These are phyloP conservation scores for Lypha dubia DNA, from an alignment of 2,888 invertebrate genomes.

Conservation along the genomic window DNA sequence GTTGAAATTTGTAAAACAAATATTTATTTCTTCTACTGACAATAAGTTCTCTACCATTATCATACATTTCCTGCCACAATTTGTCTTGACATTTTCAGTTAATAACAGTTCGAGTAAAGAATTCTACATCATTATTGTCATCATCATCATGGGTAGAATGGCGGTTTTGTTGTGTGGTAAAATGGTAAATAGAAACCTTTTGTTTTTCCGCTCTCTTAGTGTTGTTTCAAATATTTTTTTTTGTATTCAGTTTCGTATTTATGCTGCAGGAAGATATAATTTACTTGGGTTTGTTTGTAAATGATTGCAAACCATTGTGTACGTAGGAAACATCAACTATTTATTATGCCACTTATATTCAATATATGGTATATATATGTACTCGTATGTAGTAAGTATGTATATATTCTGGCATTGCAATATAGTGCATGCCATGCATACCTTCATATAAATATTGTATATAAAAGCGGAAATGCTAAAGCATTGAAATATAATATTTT, in stretches of 20 bases:
- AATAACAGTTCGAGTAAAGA: conserved; percentile 3
- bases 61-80: conserved; percentile 24
- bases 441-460: neutral
- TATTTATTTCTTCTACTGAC: neutral
- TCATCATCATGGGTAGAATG: neutral
- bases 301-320: conserved; percentile 14
- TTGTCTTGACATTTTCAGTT: conserved; percentile 27
- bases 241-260: neutral
- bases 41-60: neutral
- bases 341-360: conserved; percentile 64
- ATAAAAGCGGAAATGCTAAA: conserved; percentile 1
- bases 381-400: no score
- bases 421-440: neutral
- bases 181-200: conserved; percentile 51
- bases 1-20: neutral
- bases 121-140: conserved; percentile 4
- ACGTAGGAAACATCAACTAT: conserved; percentile 52
- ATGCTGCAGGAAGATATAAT: conserved; percentile 20
- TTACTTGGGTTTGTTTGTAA: conserved; percentile 33
- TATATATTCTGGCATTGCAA: conserved; percentile 23
- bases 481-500: conserved; percentile 18
- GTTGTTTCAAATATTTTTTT: no score
- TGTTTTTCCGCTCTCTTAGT: conserved; percentile 36
- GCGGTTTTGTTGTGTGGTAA: conserved; percentile 54
- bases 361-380: no score